Conservation (phyloP, 2,888 invertebrate genomes). For the Pyralis farinalis region DNA sequence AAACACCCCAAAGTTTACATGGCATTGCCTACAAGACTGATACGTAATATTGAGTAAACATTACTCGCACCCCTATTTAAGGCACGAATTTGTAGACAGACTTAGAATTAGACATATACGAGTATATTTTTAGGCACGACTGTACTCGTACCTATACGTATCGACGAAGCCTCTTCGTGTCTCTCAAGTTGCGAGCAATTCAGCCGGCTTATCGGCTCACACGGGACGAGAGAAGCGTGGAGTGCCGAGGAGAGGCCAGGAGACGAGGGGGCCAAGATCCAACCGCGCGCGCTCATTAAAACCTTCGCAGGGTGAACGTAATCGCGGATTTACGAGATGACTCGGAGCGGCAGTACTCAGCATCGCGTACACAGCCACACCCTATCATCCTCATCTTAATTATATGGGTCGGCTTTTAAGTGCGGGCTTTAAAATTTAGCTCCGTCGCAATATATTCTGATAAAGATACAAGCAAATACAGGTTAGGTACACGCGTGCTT, state of each 20-base stretch:
- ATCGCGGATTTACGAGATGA: slow-evolving; percentile 42
- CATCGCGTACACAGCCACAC: slow-evolving; percentile 11
- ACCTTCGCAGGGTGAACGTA: slow-evolving; percentile 37
- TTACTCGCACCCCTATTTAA: too few species aligned
- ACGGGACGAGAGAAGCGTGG: slow-evolving; percentile 23
- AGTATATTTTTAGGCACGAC: too few species aligned
- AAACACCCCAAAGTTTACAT: too few species aligned
- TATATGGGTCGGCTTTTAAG: slow-evolving; percentile 19
- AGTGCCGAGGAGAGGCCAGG: neutral
- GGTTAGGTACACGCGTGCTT: neutral
- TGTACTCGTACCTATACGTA: slow-evolving; percentile 3
- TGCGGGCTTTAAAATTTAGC: slow-evolving; percentile 9
- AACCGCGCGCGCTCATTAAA: slow-evolving; percentile 38
- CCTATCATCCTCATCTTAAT: slow-evolving; percentile 23
- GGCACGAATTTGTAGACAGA: too few species aligned
- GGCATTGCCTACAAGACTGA: too few species aligned
- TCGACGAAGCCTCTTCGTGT: slow-evolving; percentile 15
- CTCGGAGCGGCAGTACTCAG: slow-evolving; percentile 15
- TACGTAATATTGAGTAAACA: too few species aligned
- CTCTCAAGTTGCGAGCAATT: slow-evolving; percentile 40
- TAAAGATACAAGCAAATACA: slow-evolving; percentile 6
- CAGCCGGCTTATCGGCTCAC: slow-evolving; percentile 39
- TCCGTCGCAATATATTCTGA: slow-evolving; percentile 3
- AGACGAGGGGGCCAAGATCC: slow-evolving; percentile 2
- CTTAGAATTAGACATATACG: too few species aligned